Percentiles rank a stretch among this genome's conserved stretches.
phyloP scores from a whole-genome alignment of 2,888 invertebrate species.

The Brachyptera putata region DNA sequence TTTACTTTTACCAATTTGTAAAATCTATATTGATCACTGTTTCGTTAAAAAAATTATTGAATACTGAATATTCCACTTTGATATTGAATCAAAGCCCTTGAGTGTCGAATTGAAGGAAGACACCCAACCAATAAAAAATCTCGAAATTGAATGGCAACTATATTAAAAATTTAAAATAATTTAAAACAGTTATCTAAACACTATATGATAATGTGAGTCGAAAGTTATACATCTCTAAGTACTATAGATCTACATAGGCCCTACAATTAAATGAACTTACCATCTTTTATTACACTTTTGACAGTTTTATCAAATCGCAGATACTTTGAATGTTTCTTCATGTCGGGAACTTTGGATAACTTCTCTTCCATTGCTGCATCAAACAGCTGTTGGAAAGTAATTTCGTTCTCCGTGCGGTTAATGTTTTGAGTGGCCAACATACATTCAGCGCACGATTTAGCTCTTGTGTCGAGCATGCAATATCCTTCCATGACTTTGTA shows the following conservation, averaged over 20 bases:
- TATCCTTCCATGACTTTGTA: background rate
- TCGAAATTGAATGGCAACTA: background rate
- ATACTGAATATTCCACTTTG: too few species aligned
- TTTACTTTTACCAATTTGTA: too few species aligned
- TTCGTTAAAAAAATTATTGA: too few species aligned
- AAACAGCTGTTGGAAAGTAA: background rate
- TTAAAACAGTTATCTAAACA: background rate
- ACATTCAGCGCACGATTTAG: too few species aligned
- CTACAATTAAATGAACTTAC: background rate
- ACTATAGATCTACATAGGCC: background rate
- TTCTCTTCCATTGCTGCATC: background rate
- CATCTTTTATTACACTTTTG: background rate
- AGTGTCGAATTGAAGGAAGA: too few species aligned
- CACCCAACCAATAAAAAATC: too few species aligned
- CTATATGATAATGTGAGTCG: background rate
- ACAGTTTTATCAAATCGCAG: background rate
- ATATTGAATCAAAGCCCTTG: too few species aligned
- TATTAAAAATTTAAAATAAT: background rate
- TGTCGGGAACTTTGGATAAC: background rate
- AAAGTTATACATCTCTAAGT: background rate
- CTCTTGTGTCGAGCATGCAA: background rate
- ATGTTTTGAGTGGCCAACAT: background rate
- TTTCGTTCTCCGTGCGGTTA: background rate
- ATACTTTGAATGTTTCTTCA: background rate
- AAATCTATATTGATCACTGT: too few species aligned